Base-by-base conservation (phyloP, 2,797 vertebrate species). In the Microcaecilia unicolor region DNA sequence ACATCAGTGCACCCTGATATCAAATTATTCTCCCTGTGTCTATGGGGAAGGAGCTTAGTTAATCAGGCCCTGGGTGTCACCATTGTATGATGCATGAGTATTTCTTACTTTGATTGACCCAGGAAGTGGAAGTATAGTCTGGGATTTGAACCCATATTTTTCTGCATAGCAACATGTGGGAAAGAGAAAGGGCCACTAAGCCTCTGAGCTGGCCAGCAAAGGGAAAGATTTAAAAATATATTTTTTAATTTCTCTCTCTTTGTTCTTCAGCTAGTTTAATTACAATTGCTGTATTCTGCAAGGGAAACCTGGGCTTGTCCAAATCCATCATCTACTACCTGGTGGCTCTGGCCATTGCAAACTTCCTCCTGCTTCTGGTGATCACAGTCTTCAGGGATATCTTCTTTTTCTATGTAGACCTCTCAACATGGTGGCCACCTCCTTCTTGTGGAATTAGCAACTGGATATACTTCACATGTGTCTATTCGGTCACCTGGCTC, bases 241-340 rank as follows among this genome's bases (percentile, higher is more conserved):
- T n/a, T n/a, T n/a, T n/a, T n/a, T n/a, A n/a, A n/a, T n/a, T 9
- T 28, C 9, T 24, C 7, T 27, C 9, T 7, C n/a, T 27, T 10
- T 32, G 10, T 37, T 18, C 31, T 10, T 1, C 15, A 51, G 48
- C 40, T 26, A 38, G 48, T 22, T 14, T 51, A 4, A 13, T 51
- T 20, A 43, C 40, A 10, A 39, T 44, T 25, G 25, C 22, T 12
- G 26, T 44, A 8, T 23, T 51, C 17, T 51, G 48, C 41, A 51
- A 44, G 15, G 48, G 48, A 6, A 44, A 44, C 19, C 24, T 51
- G 41, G 48, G 39, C 15, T 37, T 51, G 33, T 44, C 48, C 25
- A 51, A 51, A 15, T 51, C 48, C 25, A 51, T 44, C 9, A n/a
- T 44, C 11, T 51, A 44, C 21, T 44, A 51, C 26, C 8, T 51